phyloP scores from a whole-genome alignment of 2,888 invertebrate genomes.

The Cephus pygmeus region DNA sequence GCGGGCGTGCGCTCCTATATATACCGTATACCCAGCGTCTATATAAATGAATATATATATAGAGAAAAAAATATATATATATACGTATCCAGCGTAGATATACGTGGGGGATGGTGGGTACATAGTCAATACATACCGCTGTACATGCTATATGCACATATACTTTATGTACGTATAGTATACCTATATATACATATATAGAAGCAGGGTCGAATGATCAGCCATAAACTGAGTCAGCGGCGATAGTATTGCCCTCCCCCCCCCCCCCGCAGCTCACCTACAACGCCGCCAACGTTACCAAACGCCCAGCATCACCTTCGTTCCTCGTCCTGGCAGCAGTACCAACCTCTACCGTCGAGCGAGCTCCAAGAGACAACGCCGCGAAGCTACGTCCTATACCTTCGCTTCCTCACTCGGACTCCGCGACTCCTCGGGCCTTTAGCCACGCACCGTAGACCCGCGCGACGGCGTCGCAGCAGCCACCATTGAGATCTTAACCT shows the following conservation, averaged over 20 bases:
- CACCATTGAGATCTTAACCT: conserved; percentile 7
- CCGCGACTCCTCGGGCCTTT: background rate
- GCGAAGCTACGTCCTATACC: background rate
- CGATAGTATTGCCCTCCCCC: conserved; percentile 46
- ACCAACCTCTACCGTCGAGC: conserved; percentile 38
- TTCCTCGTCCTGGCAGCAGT: background rate
- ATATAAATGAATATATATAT: conserved; percentile 16
- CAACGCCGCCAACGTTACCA: conserved; percentile 17
- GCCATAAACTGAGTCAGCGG: conserved; percentile 59
- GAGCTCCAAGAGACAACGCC: conserved; percentile 18
- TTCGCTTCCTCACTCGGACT: background rate
- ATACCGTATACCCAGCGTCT: background rate
- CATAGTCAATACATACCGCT: background rate
- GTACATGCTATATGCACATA: background rate
- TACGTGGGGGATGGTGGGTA: background rate
- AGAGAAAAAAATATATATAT: background rate
- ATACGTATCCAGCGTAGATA: conserved; percentile 3
- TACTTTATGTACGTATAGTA: background rate
- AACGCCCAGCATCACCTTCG: conserved; percentile 14
- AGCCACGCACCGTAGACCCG: background rate
- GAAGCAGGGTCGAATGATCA: conserved; percentile 58
- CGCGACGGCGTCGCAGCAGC: conserved; percentile 10
- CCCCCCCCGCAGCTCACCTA: conserved; percentile 26
- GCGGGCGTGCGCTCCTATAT: background rate
- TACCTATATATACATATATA: background rate